Evolutionary conservation across 1,140 invertebrate species (phyloP).

Genomic region (Oryctes rhinoceros): DNA sequence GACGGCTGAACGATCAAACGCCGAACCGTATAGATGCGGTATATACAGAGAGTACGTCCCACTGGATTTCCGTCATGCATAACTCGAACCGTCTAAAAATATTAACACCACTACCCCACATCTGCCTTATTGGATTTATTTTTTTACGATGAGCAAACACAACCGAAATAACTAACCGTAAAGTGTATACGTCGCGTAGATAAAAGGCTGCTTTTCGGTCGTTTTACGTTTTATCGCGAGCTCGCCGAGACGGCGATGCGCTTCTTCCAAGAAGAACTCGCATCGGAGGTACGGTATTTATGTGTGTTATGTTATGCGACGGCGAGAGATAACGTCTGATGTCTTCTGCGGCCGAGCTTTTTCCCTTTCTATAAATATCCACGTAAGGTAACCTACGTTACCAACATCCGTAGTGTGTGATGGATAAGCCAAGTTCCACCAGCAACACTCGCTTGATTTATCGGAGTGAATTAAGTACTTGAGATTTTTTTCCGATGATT

Average conservation of each 20-base stretch:
- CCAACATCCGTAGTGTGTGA: conserved; percentile 3
- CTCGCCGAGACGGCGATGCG: not conserved
- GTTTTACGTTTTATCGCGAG: conserved; percentile 20
- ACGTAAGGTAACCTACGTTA: conserved; percentile 15
- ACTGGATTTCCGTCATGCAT: conserved; percentile 22
- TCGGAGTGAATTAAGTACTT: no score
- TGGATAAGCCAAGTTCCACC: no score
- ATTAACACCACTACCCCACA: conserved; percentile 35
- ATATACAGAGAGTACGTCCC: not conserved
- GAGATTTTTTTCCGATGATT: no score
- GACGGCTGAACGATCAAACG: conserved; percentile 33
- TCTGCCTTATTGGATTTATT: conserved; percentile 35
- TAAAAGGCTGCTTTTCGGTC: conserved; percentile 24
- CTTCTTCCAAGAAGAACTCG: conserved; percentile 7
- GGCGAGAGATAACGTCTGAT: not conserved
- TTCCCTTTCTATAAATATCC: not conserved
- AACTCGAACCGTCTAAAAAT: conserved; percentile 30
- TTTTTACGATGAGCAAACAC: conserved; percentile 31
- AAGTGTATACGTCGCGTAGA: not conserved
- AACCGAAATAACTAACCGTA: conserved; percentile 34
- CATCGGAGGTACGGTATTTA: conserved; percentile 19
- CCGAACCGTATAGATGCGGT: conserved; percentile 23
- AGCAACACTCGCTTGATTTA: no score
- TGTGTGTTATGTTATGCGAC: not conserved
- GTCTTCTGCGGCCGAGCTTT: not conserved